Evolutionary conservation across 1,140 invertebrate genomes (phyloP), one percentile per base, ranked within the genome.

Genomic region (Ceratina japonica): DNA sequence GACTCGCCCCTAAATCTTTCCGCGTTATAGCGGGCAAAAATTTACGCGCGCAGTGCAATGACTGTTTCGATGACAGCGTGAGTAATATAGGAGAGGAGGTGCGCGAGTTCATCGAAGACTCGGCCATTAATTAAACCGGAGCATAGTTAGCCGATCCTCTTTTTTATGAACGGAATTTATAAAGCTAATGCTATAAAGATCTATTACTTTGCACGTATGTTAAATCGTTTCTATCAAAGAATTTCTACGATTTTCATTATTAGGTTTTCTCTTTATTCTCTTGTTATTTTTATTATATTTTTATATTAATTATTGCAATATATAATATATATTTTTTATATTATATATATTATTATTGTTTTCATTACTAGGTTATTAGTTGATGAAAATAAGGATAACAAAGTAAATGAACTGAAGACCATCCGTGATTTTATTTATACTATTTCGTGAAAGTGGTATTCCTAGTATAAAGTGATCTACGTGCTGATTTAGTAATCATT

Each of bases 1-100:
- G 68, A 68, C 75, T 63, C 49, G 13, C 63, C 20, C 59, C 58
- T 83, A 76, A 79, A 84, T 82, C 49, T 84, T 37, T 54, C 7
- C 24, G 12, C 22, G 52, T 1, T 15, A 27, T 8, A 49, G 12
- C 12, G 7, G 13, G 24, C 44, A 1, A 80, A 68, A 61, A 83
- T 76, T 72, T 76, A 83, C 65, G 51, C 12, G 7, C 15, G 24
- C 18, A 16, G 13, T 4, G 18, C 59, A 27, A 64, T 49, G 75
- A 78, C 31, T 63, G 75, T 27, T 77, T 22, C 75, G 49, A 78
- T 64, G 75, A 78, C 59, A 44, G 16, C 20, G 31, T 5, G 59
- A 72, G n/a, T 63, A 64, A 72, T 64, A 31, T 15, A 13, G 10
- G 4, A 2, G n/a, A 37, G 27, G 24, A 22, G 7, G 44, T 8